phyloP scores from a whole-genome alignment of 2,888 invertebrate genomes.

The Noctua janthe region DNA sequence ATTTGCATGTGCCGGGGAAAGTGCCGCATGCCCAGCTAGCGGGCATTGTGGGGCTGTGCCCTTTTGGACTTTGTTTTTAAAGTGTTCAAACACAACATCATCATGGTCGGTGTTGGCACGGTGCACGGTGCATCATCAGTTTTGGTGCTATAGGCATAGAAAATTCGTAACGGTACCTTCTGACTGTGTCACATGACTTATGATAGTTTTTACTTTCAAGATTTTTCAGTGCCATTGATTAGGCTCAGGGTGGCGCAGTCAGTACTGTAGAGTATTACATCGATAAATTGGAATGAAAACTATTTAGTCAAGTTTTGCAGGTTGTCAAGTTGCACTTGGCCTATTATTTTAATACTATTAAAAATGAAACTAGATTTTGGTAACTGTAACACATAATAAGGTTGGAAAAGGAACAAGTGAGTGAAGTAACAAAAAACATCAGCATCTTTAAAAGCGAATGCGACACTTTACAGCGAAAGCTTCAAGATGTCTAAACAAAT shows the following conservation, averaged over 20 bases:
- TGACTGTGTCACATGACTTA: neutral
- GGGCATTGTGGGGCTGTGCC: conserved; percentile 17
- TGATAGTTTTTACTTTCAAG: neutral
- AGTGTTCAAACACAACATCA: neutral
- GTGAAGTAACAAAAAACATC: neutral
- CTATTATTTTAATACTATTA: neutral
- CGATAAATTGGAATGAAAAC: neutral
- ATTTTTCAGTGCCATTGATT: neutral
- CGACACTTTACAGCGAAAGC: neutral
- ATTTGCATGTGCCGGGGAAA: conserved; percentile 68
- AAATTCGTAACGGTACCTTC: neutral
- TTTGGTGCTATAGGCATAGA: neutral
- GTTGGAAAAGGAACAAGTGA: neutral
- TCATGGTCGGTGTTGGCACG: neutral
- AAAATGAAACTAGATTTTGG: neutral
- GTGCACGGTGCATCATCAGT: too few species aligned
- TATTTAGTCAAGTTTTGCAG: neutral
- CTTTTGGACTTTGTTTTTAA: neutral
- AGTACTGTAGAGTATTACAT: neutral
- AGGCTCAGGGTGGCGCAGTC: neutral
- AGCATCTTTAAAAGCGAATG: neutral
- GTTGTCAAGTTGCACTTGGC: neutral
- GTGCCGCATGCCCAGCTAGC: conserved; percentile 39
- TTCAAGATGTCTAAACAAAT: conserved; percentile 36
- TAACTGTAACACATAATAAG: neutral